Conservation (phyloP, 2,113 vertebrate genomes). For the Cygnus atratus region DNA sequence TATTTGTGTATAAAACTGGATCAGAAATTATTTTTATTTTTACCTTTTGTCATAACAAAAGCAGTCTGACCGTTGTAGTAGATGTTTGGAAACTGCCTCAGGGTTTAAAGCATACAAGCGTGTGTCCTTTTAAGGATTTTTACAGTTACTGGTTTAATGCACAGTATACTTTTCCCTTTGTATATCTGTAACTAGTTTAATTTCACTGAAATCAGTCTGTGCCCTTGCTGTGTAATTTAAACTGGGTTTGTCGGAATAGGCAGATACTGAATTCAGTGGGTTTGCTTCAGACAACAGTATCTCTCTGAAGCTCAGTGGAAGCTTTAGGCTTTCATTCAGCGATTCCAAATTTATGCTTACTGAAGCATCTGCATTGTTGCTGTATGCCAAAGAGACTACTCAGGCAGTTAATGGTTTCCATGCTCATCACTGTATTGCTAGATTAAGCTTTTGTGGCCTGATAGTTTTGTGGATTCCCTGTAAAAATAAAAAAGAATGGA, state of each 20-base stretch:
- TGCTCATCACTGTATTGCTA: neutral
- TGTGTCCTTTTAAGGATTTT: neutral
- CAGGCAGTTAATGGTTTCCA: neutral
- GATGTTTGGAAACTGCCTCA: neutral
- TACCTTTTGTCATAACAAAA: neutral
- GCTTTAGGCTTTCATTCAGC: neutral
- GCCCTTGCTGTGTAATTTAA: neutral
- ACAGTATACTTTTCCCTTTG: neutral
- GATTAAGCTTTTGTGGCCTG: neutral
- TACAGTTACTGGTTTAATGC: neutral
- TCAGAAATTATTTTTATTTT: neutral
- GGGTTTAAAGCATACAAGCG: neutral
- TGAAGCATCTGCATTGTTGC: conserved; percentile 1
- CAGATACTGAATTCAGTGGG: neutral
- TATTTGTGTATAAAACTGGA: neutral
- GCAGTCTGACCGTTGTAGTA: neutral
- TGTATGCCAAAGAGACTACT: neutral
- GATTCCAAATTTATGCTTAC: neutral
- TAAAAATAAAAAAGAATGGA: neutral
- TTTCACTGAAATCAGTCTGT: neutral
- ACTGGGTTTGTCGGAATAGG: neutral
- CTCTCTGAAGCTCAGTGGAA: neutral
- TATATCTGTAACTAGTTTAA: neutral
- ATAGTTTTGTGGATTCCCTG: neutral
- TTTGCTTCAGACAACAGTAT: neutral